These are phyloP conservation scores for Pantherophis guttatus DNA, from an alignment of 2,113 vertebrate species.

Conservation along the genomic window DNA sequence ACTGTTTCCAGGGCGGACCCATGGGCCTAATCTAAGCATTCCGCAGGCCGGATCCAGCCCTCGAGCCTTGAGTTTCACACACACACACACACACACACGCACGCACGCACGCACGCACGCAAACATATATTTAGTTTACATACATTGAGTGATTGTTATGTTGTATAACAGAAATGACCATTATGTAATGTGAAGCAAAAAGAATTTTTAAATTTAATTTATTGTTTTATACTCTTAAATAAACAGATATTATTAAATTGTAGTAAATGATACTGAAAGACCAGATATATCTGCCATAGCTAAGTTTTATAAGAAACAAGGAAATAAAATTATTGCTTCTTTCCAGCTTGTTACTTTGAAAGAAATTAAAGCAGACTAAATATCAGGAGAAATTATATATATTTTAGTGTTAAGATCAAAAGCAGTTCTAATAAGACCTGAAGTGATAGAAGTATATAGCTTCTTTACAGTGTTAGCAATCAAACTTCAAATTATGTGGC, in stretches of 20 bases:
- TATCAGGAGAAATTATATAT: not conserved
- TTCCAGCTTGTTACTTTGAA: not conserved
- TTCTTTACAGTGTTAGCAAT: not conserved
- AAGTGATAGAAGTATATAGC: not conserved
- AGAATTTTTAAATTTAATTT: not conserved
- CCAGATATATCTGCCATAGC: not conserved
- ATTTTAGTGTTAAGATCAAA: not conserved
- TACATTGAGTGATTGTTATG: not conserved
- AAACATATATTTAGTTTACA: not conserved
- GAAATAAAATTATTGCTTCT: not conserved
- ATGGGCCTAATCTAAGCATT: no score
- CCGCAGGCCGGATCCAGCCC: no score
- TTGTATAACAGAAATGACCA: not conserved
- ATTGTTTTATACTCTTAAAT: not conserved
- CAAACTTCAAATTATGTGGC: not conserved
- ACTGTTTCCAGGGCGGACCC: no score
- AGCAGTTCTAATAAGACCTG: not conserved
- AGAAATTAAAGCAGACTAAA: not conserved
- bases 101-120: no score
- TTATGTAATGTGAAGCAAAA: not conserved
- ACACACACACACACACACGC: no score
- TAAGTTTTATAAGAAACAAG: not conserved
- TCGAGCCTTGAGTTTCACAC: no score
- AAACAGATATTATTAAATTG: not conserved
- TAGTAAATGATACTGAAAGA: not conserved